Conservation (phyloP, 2,113 vertebrate genomes). For the Psilopogon haemacephalus region DNA sequence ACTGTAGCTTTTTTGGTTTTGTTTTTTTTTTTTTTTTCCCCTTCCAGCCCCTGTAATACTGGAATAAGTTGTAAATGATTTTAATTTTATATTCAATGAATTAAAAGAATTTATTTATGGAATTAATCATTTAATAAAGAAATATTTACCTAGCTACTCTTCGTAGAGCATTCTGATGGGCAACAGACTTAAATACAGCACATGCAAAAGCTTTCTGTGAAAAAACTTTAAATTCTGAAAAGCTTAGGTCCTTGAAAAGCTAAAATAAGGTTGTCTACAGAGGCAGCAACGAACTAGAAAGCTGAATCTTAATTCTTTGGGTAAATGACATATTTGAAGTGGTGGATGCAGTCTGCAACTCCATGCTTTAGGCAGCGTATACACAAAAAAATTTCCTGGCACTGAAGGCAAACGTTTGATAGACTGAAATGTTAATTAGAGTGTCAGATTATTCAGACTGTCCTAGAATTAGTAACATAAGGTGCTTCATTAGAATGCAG, state of each 20-base stretch:
- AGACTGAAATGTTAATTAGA: conserved; percentile 37
- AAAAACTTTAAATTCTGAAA: not conserved
- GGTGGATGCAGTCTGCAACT: not conserved
- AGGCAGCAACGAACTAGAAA: not conserved
- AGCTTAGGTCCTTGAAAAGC: not conserved
- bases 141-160: conserved; percentile 81
- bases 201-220: not conserved
- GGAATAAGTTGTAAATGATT: conserved; percentile 99
- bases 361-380: not conserved
- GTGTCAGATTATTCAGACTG: conserved; percentile 1
- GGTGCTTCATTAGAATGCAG: conserved; percentile 50
- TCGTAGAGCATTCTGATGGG: not conserved
- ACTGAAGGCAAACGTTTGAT: not conserved
- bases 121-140: conserved; percentile 89
- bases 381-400: not conserved
- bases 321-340: not conserved
- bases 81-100: conserved; percentile 99
- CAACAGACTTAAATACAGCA: not conserved
- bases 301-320: not conserved
- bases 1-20: conserved; percentile 87
- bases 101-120: conserved; percentile 99
- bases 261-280: not conserved
- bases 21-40: conserved; percentile 72
- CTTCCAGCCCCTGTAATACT: conserved; percentile 88
- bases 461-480: conserved; percentile 31